Evolutionary conservation across 2,797 vertebrate genomes (phyloP).

Genomic region (Falco peregrinus): DNA sequence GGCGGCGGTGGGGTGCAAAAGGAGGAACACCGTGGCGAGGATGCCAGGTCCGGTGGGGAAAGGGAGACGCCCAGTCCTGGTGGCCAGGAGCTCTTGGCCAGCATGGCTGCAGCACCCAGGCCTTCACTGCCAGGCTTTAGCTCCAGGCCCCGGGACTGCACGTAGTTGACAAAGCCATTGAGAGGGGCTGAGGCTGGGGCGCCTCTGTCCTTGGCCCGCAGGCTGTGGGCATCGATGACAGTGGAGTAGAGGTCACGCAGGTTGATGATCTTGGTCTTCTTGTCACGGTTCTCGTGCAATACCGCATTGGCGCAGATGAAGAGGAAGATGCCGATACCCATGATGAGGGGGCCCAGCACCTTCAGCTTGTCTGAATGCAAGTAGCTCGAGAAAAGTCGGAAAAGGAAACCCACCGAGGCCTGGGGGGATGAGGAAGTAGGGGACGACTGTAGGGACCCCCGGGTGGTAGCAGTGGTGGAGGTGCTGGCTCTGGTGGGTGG

Average conservation of each 20-base stretch:
- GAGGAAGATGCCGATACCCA: conserved; percentile 98
- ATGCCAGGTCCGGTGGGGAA: conserved; percentile 62
- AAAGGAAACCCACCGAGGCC: conserved; percentile 83
- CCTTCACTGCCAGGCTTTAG: conserved; percentile 75
- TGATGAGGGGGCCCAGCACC: conserved; percentile 95
- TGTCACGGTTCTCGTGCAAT: conserved; percentile 95
- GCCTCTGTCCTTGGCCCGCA: conserved; percentile 85
- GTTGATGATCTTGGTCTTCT: conserved; percentile 98
- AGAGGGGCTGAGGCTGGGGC: conserved; percentile 74
- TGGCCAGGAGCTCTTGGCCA: conserved; percentile 86
- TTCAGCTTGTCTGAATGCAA: conserved; percentile 97
- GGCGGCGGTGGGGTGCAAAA: conserved; percentile 73
- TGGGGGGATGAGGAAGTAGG: conserved; percentile 19
- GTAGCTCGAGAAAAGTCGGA: conserved; percentile 86
- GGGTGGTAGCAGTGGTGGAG: not conserved
- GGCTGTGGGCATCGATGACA: conserved; percentile 93
- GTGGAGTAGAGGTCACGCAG: conserved; percentile 97
- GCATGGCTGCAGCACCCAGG: conserved; percentile 74
- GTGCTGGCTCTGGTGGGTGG: not conserved
- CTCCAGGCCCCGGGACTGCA: conserved; percentile 85
- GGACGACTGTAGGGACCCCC: not conserved
- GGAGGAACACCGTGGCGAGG: conserved; percentile 70
- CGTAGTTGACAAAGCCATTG: conserved; percentile 90
- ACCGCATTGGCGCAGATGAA: conserved; percentile 98
- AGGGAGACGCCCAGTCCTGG: conserved; percentile 74